Conservation (phyloP, 1,140 invertebrate species). For the Frieseomelitta varia region DNA sequence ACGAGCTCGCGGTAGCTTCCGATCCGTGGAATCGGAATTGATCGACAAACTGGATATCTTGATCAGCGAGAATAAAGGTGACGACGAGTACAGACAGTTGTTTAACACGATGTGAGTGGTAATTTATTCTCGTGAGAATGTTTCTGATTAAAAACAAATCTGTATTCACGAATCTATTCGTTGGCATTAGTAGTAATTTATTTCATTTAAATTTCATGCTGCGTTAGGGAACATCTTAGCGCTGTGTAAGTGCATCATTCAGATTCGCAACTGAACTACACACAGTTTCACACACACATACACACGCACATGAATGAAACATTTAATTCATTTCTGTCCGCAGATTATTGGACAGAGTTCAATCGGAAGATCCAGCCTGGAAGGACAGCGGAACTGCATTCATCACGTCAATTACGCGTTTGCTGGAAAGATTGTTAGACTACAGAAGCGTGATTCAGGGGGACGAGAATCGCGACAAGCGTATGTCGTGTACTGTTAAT, state of each 20-base stretch:
- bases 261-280: not conserved
- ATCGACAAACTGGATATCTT: constrained; percentile 96
- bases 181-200: not conserved
- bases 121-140: too few species aligned
- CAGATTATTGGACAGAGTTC: constrained; percentile 93
- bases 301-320: not conserved
- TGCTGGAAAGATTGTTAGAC: constrained; percentile 94
- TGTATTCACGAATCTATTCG: not conserved
- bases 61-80: constrained; percentile 96
- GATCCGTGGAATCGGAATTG: constrained; percentile 94
- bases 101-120: constrained; percentile 96
- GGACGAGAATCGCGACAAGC: constrained; percentile 95
- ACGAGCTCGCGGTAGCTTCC: constrained; percentile 90
- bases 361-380: constrained; percentile 92
- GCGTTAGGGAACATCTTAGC: constrained; percentile 93
- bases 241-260: constrained; percentile 88
- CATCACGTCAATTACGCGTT: constrained; percentile 93
- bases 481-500: constrained; percentile 99
- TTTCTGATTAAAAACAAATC: not conserved
- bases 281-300: too few species aligned
- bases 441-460: constrained; percentile 96
- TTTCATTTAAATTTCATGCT: constrained; percentile 70
- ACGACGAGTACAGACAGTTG: constrained; percentile 94
- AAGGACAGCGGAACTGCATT: constrained; percentile 95
- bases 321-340: constrained; percentile 47